phyloP scores from a whole-genome alignment of 2,888 invertebrate genomes.

The Alviniconcha strummeri region DNA sequence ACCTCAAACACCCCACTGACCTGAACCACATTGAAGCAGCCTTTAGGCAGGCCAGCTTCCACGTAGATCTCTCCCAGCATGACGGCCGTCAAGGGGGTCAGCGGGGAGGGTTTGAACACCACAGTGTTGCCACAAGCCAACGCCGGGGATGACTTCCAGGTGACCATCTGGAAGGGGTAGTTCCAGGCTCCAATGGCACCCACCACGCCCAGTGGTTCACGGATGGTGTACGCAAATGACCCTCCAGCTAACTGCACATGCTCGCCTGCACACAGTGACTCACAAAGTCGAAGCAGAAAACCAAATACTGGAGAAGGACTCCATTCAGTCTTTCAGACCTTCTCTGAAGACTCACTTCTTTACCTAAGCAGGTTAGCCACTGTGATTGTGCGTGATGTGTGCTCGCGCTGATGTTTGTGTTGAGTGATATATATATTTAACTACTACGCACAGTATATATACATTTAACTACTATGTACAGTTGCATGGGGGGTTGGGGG shows the following conservation, averaged over 20 bases:
- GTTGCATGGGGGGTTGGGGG: too few relatives aligned
- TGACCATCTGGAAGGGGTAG: slow-evolving; percentile 77
- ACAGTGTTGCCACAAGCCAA: slow-evolving; percentile 77
- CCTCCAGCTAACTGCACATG: slow-evolving; percentile 73
- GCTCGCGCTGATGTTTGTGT: neutral
- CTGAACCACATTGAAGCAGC: slow-evolving; percentile 77
- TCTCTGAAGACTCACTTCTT: too few relatives aligned
- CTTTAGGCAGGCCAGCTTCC: slow-evolving; percentile 76
- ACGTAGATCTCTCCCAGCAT: slow-evolving; percentile 76
- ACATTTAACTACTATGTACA: too few relatives aligned
- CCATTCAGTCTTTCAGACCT: too few relatives aligned
- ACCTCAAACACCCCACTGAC: slow-evolving; percentile 54
- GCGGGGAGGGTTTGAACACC: slow-evolving; percentile 78
- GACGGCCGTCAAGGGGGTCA: slow-evolving; percentile 77
- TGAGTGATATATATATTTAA: neutral
- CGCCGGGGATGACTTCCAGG: slow-evolving; percentile 76
- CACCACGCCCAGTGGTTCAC: slow-evolving; percentile 77
- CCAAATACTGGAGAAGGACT: too few relatives aligned
- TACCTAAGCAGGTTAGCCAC: too few relatives aligned
- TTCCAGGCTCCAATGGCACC: slow-evolving; percentile 79
- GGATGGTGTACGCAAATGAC: slow-evolving; percentile 75
- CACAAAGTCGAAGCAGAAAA: too few relatives aligned
- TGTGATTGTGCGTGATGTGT: too few relatives aligned
- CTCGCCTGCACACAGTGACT: slow-evolving; percentile 68
- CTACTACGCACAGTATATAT: neutral